Evolutionary conservation across 2,888 invertebrate species (phyloP).

Genomic region (Cremastinae sp.): DNA sequence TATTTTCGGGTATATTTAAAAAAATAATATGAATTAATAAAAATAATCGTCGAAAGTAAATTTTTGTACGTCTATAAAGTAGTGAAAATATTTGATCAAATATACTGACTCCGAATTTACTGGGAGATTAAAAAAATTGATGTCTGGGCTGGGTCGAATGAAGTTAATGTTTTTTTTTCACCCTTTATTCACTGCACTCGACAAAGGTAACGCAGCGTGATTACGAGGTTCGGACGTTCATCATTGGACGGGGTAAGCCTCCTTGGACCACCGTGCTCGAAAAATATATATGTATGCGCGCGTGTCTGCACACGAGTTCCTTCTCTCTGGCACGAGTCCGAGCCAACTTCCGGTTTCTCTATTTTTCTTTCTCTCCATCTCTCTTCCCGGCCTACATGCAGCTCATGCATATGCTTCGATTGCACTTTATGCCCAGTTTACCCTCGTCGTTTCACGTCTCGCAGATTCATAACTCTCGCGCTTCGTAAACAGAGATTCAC

Average conservation of each 20-base stretch:
- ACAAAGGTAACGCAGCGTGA: constrained; percentile 67
- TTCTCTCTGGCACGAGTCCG: constrained; percentile 58
- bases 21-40: no score
- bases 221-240: constrained; percentile 65
- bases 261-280: constrained; percentile 63
- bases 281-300: constrained; percentile 1
- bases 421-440: constrained; percentile 30
- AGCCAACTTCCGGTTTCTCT: constrained; percentile 65
- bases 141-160: no score
- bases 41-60: no score
- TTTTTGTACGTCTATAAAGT: no score
- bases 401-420: constrained; percentile 3
- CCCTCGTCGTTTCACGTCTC: constrained; percentile 31
- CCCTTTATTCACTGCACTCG: constrained; percentile 48
- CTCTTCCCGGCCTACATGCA: constrained; percentile 16
- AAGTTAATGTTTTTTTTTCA: constrained; percentile 48
- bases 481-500: no score
- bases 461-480: no score
- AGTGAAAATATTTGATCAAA: no score
- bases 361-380: constrained; percentile 21
- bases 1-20: no score
- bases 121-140: no score
- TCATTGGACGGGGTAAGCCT: constrained; percentile 32
- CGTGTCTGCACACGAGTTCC: not conserved
- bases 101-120: no score